Evolutionary conservation across 2,888 invertebrate genomes (phyloP).

Genomic region (Metellina segmentata): DNA sequence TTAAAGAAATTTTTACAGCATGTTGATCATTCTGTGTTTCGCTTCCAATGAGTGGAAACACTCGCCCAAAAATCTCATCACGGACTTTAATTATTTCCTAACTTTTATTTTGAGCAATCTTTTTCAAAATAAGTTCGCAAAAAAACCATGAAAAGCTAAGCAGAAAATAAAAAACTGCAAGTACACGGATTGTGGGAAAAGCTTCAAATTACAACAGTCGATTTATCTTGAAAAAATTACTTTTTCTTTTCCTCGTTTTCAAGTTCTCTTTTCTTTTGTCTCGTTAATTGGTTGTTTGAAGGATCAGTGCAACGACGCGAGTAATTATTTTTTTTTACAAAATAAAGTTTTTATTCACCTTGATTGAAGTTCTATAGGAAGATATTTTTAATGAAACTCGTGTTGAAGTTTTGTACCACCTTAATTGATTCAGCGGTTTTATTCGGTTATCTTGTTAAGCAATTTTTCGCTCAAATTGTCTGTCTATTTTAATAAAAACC

Average conservation of each 20-base stretch:
- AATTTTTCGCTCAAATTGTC: background rate
- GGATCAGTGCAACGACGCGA: conserved; percentile 33
- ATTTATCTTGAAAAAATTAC: conserved; percentile 45
- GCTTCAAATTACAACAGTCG: conserved; percentile 48
- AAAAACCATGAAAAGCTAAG: conserved; percentile 33
- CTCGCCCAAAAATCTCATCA: conserved; percentile 19
- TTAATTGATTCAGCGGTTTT: conserved; percentile 35
- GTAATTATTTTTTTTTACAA: conserved; percentile 21
- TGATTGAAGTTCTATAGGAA: conserved; percentile 41
- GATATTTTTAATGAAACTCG: conserved; percentile 25
- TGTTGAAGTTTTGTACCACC: conserved; percentile 4
- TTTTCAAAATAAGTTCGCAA: conserved; percentile 41
- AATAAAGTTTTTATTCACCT: conserved; percentile 35
- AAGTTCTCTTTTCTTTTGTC: conserved; percentile 47
- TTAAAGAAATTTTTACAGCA: background rate
- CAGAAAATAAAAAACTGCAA: conserved; percentile 12
- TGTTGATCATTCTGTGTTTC: conserved; percentile 14
- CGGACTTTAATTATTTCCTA: conserved; percentile 41
- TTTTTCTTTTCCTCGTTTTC: conserved; percentile 14
- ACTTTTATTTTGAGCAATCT: conserved; percentile 51
- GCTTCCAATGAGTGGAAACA: background rate
- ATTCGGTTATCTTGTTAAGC: background rate
- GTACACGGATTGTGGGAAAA: conserved; percentile 19
- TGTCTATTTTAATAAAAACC: background rate
- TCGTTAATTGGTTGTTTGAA: conserved; percentile 57